phyloP scores from a whole-genome alignment of 2,113 vertebrate genomes.

The Mormoops blainvillei region DNA sequence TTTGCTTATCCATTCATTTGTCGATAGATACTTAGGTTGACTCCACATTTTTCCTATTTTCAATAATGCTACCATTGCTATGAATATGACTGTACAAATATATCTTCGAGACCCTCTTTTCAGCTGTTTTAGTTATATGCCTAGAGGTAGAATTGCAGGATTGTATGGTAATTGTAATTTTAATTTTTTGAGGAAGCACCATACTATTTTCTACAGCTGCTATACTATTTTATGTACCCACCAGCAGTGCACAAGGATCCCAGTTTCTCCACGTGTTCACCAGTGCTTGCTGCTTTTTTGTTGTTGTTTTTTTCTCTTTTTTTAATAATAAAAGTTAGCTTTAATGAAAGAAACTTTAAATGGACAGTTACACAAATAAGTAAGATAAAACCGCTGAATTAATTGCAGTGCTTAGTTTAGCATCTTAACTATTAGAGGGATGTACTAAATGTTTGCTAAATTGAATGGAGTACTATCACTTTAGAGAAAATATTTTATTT shows the following conservation, averaged over 20 bases:
- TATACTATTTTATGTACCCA: neutral
- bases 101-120: neutral
- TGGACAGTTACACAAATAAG: neutral
- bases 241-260: neutral
- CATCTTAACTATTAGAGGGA: neutral
- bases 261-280: neutral
- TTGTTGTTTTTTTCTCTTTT: neutral
- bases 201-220: neutral
- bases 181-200: neutral
- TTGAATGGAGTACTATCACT: neutral
- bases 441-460: slow-evolving; percentile 12
- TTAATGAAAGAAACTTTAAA: slow-evolving; percentile 58
- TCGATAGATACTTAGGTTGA: neutral
- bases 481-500: slow-evolving; percentile 42
- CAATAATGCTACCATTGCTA: neutral
- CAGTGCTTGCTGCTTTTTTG: neutral
- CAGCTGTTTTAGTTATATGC: neutral
- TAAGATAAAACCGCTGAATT: slow-evolving; percentile 40
- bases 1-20: neutral
- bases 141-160: neutral
- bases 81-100: neutral
- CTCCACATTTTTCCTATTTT: neutral
- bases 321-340: slow-evolving; percentile 46
- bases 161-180: neutral
- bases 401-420: neutral